phyloP scores from a whole-genome alignment of 64 coral and sea anemone species.

The Stichodactyla helianthus region DNA sequence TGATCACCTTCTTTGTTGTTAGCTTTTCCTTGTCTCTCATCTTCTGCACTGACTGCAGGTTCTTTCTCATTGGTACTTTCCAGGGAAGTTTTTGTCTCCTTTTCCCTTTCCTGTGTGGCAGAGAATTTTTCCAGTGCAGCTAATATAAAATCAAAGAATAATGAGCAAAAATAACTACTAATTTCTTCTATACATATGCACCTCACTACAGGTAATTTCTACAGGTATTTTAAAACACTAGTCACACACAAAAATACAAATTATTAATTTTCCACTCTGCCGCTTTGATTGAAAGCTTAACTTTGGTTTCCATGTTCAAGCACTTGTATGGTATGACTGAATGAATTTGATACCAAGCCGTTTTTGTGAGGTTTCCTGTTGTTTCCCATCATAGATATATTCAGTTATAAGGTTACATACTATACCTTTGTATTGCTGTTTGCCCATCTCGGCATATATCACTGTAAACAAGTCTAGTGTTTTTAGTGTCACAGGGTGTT shows the following conservation, averaged over 20 bases:
- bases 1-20: not conserved
- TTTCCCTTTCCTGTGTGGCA: slow-evolving; percentile 13
- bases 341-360: too few relatives aligned
- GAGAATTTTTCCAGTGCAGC: slow-evolving; percentile 58
- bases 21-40: not conserved
- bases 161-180: not conserved
- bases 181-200: not conserved
- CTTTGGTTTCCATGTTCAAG: too few relatives aligned
- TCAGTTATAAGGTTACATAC: not conserved
- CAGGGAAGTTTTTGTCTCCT: not conserved
- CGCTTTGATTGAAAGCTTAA: too few relatives aligned
- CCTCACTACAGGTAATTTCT: too few relatives aligned
- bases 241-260: too few relatives aligned
- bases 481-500: slow-evolving; percentile 68
- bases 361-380: not conserved
- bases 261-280: too few relatives aligned
- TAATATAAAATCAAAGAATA: not conserved
- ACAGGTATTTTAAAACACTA: too few relatives aligned
- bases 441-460: slow-evolving; percentile 98
- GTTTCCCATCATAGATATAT: not conserved
- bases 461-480: slow-evolving; percentile 93
- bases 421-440: slow-evolving; percentile 87
- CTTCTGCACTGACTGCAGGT: not conserved
- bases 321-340: too few relatives aligned
- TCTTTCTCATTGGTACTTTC: not conserved